phyloP scores from a whole-genome alignment of 2,797 vertebrate genomes.

The Microhierax caerulescens region DNA sequence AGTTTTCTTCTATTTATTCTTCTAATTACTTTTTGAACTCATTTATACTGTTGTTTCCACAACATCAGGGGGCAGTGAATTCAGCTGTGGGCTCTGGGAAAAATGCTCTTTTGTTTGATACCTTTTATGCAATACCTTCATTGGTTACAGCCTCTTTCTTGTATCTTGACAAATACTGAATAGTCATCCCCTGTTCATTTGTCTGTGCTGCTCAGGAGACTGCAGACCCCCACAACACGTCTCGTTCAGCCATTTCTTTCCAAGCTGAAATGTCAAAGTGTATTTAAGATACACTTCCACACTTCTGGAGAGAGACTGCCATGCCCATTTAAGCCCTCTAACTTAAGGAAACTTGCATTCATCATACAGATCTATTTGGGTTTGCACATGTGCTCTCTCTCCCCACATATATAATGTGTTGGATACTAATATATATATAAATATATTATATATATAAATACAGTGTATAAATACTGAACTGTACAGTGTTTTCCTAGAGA shows the following conservation, averaged over 20 bases:
- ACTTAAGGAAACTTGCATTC: not conserved
- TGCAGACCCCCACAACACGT: not conserved
- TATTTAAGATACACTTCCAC: not conserved
- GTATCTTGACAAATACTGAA: constrained; percentile 18
- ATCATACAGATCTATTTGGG: not conserved
- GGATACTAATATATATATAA: no score
- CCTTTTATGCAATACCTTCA: constrained; percentile 35
- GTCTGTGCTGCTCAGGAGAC: not conserved
- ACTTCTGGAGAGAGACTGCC: not conserved
- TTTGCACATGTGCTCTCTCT: accelerated
- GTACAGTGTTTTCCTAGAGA: not conserved
- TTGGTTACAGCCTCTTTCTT: constrained; percentile 23
- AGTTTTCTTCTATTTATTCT: constrained; percentile 38
- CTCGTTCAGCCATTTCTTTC: not conserved
- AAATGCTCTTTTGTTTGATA: constrained; percentile 21
- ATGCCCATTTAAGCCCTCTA: not conserved
- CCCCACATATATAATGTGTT: not conserved
- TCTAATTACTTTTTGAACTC: constrained; percentile 49
- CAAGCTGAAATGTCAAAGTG: not conserved
- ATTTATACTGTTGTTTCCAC: constrained; percentile 35
- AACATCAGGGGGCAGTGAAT: constrained; percentile 27
- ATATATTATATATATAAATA: no score
- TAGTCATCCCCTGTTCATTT: not conserved
- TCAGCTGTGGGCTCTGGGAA: not conserved
- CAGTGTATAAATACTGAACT: not conserved